Base-by-base conservation (phyloP, 1,140 invertebrate genomes). In the Acromyrmex echinatior region DNA sequence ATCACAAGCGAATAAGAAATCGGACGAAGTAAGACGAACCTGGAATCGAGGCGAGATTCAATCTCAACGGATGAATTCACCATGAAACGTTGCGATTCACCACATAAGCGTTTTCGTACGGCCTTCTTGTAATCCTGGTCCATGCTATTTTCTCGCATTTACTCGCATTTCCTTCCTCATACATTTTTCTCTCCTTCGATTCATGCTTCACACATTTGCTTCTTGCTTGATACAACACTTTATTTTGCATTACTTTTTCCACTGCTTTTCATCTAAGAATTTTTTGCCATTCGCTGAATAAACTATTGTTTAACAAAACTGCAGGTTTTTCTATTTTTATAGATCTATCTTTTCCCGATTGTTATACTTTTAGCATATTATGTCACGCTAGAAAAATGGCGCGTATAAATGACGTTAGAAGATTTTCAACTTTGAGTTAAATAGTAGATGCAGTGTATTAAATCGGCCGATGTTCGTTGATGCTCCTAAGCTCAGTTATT, bases 31-130 rank as follows among this genome's bases (percentile, higher is more conserved):
- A 73, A 82, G 68, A 62, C 68, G 68, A 73, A 62, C 39, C 39
- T 31, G 70, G 86, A 81, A 82, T 87, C 77, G 71, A 87, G 71
- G 63, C 66, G 51, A 86, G 73, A 87, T 70, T 87, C 62, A 76
- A 87, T 87, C 81, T 87, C 86, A 39, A 79, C 60, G 77, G 51
- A 84, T 90, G 78, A 89, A 91, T 87, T 76, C 80, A 89, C 88
- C 90, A 82, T 89, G 88, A 87, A 91, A 91, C 58, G 63, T 74
- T 78, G 63, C 60, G 84, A 84, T 87, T 78, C 87, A 35, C 68
- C 51, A 53, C 60, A 16, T 65, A 86, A 60, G 56, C 80, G 7
- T 74, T 82, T 82, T 74, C 68, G 58, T 18, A 7, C 53, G 56
- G 49, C 16, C 39, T 82, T 82, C 68, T 73, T 53, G 39, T 25